These are phyloP conservation scores for Drosophila gaucha DNA, from an alignment of 2,888 invertebrate species.

Conservation along the genomic window DNA sequence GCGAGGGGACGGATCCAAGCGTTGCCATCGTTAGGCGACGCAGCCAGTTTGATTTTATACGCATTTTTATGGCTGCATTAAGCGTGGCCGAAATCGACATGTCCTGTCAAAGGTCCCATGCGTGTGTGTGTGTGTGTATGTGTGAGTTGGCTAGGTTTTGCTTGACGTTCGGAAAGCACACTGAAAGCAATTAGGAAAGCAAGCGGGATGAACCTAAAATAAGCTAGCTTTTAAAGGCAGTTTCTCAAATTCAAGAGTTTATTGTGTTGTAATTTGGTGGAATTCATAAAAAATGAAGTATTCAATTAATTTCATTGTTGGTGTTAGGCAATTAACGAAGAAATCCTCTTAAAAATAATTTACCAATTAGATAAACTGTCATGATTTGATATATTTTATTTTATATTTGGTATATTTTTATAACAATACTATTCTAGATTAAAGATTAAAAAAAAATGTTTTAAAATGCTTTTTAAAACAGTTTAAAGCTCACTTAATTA, in stretches of 20 bases:
- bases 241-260: too few relatives aligned
- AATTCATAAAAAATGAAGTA: background rate
- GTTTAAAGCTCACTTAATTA: too few relatives aligned
- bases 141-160: background rate
- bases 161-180: slow-evolving; percentile 1
- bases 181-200: slow-evolving; percentile 13
- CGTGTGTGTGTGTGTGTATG: background rate
- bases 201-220: background rate
- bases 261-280: background rate
- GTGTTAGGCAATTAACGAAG: too few relatives aligned
- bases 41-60: slow-evolving; percentile 67
- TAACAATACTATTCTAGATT: too few relatives aligned
- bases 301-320: too few relatives aligned
- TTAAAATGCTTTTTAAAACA: too few relatives aligned
- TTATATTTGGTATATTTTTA: too few relatives aligned
- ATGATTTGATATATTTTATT: too few relatives aligned
- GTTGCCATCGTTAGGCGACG: slow-evolving; percentile 33
- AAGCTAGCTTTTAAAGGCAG: too few relatives aligned
- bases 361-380: too few relatives aligned
- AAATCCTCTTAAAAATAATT: too few relatives aligned
- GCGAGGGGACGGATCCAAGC: background rate
- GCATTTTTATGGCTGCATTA: slow-evolving; percentile 65
- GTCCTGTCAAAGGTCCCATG: slow-evolving; percentile 34
- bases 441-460: too few relatives aligned
- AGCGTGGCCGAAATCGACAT: slow-evolving; percentile 39